Evolutionary conservation across 2,113 vertebrate genomes (phyloP), one percentile per base, ranked within the genome.

Genomic region (Nycticryphes semicollaris): DNA sequence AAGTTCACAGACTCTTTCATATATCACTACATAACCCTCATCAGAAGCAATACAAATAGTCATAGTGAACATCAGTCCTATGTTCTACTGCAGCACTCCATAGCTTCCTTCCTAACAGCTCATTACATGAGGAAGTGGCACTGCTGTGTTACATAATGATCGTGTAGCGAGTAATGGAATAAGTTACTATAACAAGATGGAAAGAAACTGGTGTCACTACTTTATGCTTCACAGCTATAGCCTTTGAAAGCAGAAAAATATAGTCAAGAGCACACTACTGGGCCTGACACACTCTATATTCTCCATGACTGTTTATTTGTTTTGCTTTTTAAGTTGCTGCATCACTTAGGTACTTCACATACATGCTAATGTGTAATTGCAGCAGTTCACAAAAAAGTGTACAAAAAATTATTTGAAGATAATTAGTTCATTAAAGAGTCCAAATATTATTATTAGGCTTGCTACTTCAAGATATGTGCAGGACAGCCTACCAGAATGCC

Each of bases 331-430:
- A 80, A 72, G 22, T 39, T 78, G 3, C 3, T 68, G 20, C 8
- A 22, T 67, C 9, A 28, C 3, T 45, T 74, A 16, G 15, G 2
- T 23, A 4, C 4, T 59, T 62, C 31, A 27, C 4, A 64, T 16
- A 23, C 1, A 68, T 51, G 11, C 3, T 17, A 39, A 24, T 0
- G 0, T 41, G 10, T 84, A 24, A 7, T 12, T 37, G 47, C 8
- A 69, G 43, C 7, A 35, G 31, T 66, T 85, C 10, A 54, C 6
- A 33, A 31, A 64, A 19, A 7, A 63, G 15, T 24, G 7, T 31
- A 66, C n/a, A 14, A 50, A 74, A 85, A 59, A 69, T 63, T 24
- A 66, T 50, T 69, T 82, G 2, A 3, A 6, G 39, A 24, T 13
- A 47, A 30, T 10, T 56, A 53, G 50, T 64, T 84, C n/a, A 72